These are phyloP conservation scores for Sanderia malayensis DNA, from an alignment of 30 jellyfish, hydroid and myxozoan genomes.

Conservation along the genomic window DNA sequence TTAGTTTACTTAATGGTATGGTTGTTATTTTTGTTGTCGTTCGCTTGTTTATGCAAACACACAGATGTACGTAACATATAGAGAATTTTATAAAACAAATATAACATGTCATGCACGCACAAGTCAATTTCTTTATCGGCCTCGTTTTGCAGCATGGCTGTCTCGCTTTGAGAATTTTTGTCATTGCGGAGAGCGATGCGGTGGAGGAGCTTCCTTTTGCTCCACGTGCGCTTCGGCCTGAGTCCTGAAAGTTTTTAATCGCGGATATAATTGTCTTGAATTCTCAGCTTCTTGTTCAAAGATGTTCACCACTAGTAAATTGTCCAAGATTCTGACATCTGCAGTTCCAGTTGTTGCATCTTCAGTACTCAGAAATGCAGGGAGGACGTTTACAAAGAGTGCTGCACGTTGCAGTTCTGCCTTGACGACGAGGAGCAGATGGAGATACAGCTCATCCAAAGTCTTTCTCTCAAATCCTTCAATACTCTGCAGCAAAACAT, in stretches of 20 bases:
- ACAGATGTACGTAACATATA: no score
- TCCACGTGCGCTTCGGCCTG: conserved; percentile 13
- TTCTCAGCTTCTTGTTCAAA: neutral
- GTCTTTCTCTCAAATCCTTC: conserved; percentile 13
- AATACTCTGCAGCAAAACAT: conserved; percentile 19
- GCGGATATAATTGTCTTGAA: neutral
- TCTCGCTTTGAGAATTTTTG: no score
- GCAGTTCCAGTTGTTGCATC: conserved; percentile 13
- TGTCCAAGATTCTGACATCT: conserved; percentile 22
- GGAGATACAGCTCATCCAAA: conserved; percentile 46
- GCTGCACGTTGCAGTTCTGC: conserved; percentile 33
- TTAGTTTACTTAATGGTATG: no score
- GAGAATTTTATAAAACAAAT: no score
- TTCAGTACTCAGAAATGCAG: conserved; percentile 12
- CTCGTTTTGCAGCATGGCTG: no score
- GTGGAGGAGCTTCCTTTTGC: conserved; percentile 9
- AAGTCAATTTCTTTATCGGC: no score
- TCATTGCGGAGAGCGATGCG: no score
- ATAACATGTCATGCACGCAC: no score
- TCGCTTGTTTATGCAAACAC: no score
- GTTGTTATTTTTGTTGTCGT: no score
- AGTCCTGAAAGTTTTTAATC: neutral
- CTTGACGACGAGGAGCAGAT: conserved; percentile 14
- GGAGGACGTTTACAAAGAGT: conserved; percentile 1
- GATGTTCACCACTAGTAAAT: conserved; percentile 30